Base-by-base conservation (phyloP, 2,888 invertebrate species). In the Xylophagus ater region DNA sequence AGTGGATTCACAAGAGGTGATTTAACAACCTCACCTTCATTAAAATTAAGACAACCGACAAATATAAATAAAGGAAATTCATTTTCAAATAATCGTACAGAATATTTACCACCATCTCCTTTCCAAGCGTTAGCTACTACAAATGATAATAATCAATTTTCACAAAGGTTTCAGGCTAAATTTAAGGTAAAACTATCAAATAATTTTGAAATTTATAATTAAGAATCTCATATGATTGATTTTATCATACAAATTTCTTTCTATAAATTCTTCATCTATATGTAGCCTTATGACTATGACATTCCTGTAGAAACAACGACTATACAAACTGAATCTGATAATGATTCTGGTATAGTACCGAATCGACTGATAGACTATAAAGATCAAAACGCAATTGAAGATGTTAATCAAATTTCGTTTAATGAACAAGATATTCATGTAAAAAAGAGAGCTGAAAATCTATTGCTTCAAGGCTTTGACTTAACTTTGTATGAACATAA, bases 381-480 rank as follows among this genome's bases (percentile, higher is more conserved):
- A 29, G 40, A 42, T 40, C 23, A 17, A 24, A 34, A 38, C 31
- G 31, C 29, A 14, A 24, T 31, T 3, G 34, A 36, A 15, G 34
- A 42, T 18, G 15, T 26, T 10, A 10, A 15, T 13, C 30, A 30
- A n/a, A 13, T 6, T 8, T 14, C 30, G 2, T 8, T 30, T 15
- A 15, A 37, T 8, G 28, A 21, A 8, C 29, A 29, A 20, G 37
- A 21, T 29, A 28, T 18, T 6, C 28, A 37, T 19, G 23, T 23
- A 6, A 23, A 23, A 10, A 23, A 23, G 23, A 21, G 53, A 35
- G 61, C 60, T 2, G 53, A 55, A 33, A 52, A 54, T 21, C 29
- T 60, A 17, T 34, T 61, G 21, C 19, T 60, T 13, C 57, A 60
- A n/a, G 62, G 59, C 2, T 52, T 60, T 1, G 55, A 60, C 24